Base-by-base conservation (phyloP, 2,888 invertebrate genomes). In the Rhynchonema sp. region DNA sequence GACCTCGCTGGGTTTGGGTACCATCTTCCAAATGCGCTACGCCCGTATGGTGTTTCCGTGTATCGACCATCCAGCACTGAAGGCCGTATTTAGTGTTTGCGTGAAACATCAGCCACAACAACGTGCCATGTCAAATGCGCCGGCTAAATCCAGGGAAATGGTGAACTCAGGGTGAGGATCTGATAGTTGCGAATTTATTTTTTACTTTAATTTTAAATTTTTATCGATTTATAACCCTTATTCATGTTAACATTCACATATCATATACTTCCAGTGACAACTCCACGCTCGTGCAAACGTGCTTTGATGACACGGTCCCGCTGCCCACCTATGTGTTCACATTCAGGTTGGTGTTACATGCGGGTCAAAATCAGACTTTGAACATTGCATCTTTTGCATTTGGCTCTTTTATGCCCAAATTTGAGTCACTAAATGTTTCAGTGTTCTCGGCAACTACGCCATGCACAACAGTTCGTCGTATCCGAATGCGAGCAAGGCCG, bases 21-120 rank as follows among this genome's bases (percentile, higher is more conserved):
- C 61, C 20, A n/a, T 59, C 17, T 61, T 61, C 57, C 58, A 46
- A 46, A 59, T 61, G 61, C 61, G 61, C 23, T 52, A 59, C 38
- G 61, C 61, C 17, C 29, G 55, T 22, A 52, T 30, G 30, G 58
- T 55, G 23, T 56, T 56, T 28, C 61, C 61, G n/a, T 59, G 49
- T 28, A 30, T 61, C 20, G 61, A 61, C 28, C 59, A 56, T 23
- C 61, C 61, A 1, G 52, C 59, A 22, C 53, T 61, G 56, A 59
- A 61, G 55, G 61, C 59, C 46, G 30, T 3, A 2, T 55, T 59
- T 22, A 2, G 55, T 9, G 22, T 59, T 2, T 59, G 59, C 46
- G 3, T 59, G 20, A 38, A 22, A 30, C 30, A 56, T 56, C 46
- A n/a, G 13, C 13, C 49, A 3, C 3, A n/a, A 13, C 49, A 49